phyloP scores from a whole-genome alignment of 2,113 vertebrate species.

The Ochotona curzoniae region DNA sequence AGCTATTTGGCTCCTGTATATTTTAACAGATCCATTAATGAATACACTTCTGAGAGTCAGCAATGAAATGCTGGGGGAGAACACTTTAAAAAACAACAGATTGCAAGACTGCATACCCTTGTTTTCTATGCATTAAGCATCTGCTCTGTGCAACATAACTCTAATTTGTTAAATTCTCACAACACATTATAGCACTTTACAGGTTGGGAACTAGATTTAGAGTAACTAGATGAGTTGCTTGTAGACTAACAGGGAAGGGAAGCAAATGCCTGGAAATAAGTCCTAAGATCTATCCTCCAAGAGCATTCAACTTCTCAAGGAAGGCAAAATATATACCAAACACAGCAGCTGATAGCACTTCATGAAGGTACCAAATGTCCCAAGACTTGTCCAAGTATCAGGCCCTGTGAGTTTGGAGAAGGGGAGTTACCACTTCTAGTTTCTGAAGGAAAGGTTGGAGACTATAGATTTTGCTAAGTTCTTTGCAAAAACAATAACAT shows the following conservation, averaged over 20 bases:
- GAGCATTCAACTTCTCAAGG: background rate
- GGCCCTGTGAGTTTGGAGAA: background rate
- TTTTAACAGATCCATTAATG: background rate
- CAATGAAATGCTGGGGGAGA: background rate
- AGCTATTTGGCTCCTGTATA: background rate
- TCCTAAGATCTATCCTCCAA: background rate
- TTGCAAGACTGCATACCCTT: fast-evolving
- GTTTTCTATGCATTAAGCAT: background rate
- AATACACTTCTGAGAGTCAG: background rate
- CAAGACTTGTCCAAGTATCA: too few species aligned
- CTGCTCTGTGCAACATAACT: background rate
- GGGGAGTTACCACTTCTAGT: background rate
- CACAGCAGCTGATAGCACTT: background rate
- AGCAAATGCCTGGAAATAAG: background rate
- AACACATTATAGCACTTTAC: background rate
- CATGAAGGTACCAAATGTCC: fast-evolving
- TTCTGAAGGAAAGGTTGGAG: background rate
- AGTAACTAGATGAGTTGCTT: background rate
- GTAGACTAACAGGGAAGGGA: background rate
- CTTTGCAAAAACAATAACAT: background rate
- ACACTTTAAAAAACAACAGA: background rate
- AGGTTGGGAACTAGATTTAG: background rate
- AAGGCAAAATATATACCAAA: background rate
- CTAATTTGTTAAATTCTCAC: background rate
- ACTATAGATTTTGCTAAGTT: too few species aligned